Percentiles rank a stretch among this genome's conserved stretches.
Evolutionary conservation across 2,797 vertebrate genomes (phyloP).

Genomic region (Typhlichthys eigenmanni): DNA sequence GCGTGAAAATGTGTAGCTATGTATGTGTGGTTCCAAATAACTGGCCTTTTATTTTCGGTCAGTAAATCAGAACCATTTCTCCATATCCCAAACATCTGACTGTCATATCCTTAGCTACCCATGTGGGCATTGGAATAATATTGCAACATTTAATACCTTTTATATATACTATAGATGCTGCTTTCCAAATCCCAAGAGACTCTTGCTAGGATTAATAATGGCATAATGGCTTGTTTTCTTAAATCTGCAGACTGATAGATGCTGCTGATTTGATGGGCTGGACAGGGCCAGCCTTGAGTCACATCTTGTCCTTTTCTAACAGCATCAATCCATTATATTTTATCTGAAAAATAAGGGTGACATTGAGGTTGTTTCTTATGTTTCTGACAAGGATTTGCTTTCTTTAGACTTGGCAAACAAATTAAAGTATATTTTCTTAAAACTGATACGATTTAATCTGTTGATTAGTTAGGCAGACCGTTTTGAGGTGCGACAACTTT

Average conservation of each 20-base stretch:
- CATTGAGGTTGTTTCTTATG: background rate
- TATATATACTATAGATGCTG: constrained; percentile 26
- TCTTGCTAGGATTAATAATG: background rate
- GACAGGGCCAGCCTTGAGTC: background rate
- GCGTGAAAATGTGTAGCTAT: constrained; percentile 14
- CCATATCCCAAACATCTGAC: constrained; percentile 8
- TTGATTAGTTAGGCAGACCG: constrained; percentile 12
- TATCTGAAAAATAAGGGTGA: constrained; percentile 3
- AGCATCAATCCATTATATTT: constrained; percentile 12
- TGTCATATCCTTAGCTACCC: constrained; percentile 23
- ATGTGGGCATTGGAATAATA: constrained; percentile 7
- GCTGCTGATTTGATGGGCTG: constrained; percentile 7
- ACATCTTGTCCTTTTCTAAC: constrained; percentile 2
- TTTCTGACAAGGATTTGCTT: background rate
- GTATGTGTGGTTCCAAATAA: constrained; percentile 1
- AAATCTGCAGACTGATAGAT: constrained; percentile 1
- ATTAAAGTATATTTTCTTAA: background rate
- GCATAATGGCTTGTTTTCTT: too few relatives aligned
- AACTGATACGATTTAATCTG: background rate
- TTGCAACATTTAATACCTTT: constrained; percentile 27
- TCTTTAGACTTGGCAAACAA: background rate
- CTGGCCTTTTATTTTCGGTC: constrained; percentile 19
- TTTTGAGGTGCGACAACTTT: constrained; percentile 11
- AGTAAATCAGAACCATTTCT: constrained; percentile 42
- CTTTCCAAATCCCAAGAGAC: constrained; percentile 7